A percentile compares a stretch with the other conserved stretches of the same genome.
Evolutionary conservation across 1,140 invertebrate species (phyloP).

Genomic region (Psilanteris sp.): DNA sequence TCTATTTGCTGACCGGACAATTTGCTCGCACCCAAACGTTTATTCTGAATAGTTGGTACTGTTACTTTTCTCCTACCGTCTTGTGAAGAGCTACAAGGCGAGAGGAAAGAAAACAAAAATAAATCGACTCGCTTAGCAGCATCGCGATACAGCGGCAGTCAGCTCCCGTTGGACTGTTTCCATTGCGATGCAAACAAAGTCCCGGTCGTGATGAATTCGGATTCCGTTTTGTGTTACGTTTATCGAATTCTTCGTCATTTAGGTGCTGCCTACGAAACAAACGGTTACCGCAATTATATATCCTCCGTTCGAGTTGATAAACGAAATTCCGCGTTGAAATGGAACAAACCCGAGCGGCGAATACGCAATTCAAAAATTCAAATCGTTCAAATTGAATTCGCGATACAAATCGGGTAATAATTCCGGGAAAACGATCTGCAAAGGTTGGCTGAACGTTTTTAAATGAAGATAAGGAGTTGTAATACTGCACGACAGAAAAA

Average conservation of each 20-base stretch:
- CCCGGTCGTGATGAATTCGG: conserved; percentile 47
- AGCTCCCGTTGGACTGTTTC: conserved; percentile 13
- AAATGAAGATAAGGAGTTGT: no score
- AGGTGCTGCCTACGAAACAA: conserved; percentile 12
- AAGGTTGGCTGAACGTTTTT: no score
- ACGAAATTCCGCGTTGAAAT: no score
- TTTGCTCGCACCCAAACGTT: conserved; percentile 75
- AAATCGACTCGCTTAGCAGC: conserved; percentile 12
- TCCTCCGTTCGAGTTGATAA: no score
- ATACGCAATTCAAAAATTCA: no score
- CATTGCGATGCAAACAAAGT: conserved; percentile 17
- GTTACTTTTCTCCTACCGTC: conserved; percentile 66
- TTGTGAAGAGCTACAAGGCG: conserved; percentile 22
- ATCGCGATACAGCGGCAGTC: conserved; percentile 2
- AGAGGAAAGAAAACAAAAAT: conserved; percentile 39
- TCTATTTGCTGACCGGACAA: conserved; percentile 71
- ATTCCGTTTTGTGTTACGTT: conserved; percentile 26
- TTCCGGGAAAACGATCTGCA: no score
- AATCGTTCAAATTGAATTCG: no score
- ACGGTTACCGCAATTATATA: no score
- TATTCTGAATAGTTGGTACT: conserved; percentile 71
- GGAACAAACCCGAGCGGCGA: no score
- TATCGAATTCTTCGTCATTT: conserved; percentile 29
- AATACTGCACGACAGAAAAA: conserved; percentile 15
- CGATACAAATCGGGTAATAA: no score